Evolutionary conservation across 2,888 invertebrate genomes (phyloP).

Genomic region (Diplazon laetatorius): DNA sequence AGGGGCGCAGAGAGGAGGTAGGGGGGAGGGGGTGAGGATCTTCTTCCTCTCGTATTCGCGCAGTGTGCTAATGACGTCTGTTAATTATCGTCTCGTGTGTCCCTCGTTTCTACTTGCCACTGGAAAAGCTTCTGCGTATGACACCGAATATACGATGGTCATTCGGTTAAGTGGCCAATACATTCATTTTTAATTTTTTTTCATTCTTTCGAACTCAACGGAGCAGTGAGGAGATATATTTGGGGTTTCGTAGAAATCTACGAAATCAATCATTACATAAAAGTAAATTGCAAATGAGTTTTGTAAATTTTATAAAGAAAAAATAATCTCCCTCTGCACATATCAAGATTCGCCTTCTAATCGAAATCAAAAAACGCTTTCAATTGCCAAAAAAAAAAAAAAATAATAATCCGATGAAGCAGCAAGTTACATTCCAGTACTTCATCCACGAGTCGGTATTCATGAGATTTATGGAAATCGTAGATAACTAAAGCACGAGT

Average conservation of each 20-base stretch:
- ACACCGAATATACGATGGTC: conserved; percentile 1
- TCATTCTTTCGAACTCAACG: too few species aligned
- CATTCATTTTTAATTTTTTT: too few species aligned
- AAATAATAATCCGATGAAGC: background rate
- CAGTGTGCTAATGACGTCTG: conserved; percentile 40
- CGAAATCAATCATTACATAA: too few species aligned
- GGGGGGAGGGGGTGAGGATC: too few species aligned
- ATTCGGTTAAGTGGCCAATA: background rate
- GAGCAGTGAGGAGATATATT: too few species aligned
- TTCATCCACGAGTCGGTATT: background rate
- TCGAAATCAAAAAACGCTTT: too few species aligned
- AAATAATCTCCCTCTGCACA: too few species aligned
- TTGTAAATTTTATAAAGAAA: too few species aligned
- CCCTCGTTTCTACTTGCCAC: background rate
- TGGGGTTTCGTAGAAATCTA: too few species aligned
- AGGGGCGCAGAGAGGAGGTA: background rate
- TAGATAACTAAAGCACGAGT: background rate
- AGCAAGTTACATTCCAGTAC: background rate
- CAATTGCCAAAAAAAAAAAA: background rate
- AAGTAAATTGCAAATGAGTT: too few species aligned
- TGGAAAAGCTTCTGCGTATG: conserved; percentile 16
- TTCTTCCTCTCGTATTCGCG: conserved; percentile 1
- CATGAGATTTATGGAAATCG: background rate
- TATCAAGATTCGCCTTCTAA: too few species aligned
- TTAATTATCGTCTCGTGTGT: conserved; percentile 27